These are phyloP conservation scores for Dermolepida albohirtum DNA, from an alignment of 2,888 invertebrate genomes.

Conservation along the genomic window DNA sequence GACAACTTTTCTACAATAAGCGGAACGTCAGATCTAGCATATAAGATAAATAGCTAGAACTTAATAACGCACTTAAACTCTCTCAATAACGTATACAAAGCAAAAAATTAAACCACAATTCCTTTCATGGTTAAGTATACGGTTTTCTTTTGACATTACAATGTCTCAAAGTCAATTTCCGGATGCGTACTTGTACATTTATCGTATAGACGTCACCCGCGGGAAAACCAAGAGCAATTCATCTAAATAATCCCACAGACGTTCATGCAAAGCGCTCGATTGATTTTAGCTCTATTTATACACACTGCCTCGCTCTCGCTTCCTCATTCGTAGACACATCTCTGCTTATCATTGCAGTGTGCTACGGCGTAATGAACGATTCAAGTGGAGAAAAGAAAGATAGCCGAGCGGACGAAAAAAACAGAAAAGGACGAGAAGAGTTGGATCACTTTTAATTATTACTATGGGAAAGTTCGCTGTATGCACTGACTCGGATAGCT, in stretches of 20 bases:
- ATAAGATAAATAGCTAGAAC: too few species aligned
- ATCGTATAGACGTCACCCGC: slow-evolving; percentile 2
- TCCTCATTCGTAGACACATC: not conserved
- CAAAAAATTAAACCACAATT: too few species aligned
- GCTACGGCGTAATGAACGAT: slow-evolving; percentile 29
- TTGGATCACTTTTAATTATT: slow-evolving; percentile 34
- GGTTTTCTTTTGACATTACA: too few species aligned
- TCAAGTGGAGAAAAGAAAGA: slow-evolving; percentile 12
- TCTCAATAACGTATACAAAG: too few species aligned
- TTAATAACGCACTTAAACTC: too few species aligned
- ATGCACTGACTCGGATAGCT: slow-evolving; percentile 3
- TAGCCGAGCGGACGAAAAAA: not conserved
- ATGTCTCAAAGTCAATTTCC: slow-evolving; percentile 7
- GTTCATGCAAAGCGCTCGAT: slow-evolving; percentile 32
- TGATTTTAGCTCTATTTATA: slow-evolving; percentile 33
- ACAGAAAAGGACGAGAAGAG: not conserved
- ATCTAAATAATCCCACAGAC: slow-evolving; percentile 31
- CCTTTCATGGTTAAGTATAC: too few species aligned
- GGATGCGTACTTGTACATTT: slow-evolving; percentile 4
- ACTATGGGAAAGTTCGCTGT: slow-evolving; percentile 20
- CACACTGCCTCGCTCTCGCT: not conserved
- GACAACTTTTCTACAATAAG: too few species aligned
- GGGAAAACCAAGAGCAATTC: slow-evolving; percentile 13
- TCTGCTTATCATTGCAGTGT: slow-evolving; percentile 6
- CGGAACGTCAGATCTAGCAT: too few species aligned